These are phyloP conservation scores for Glomeris maerens DNA, from an alignment of 1,140 invertebrate genomes.

Conservation along the genomic window DNA sequence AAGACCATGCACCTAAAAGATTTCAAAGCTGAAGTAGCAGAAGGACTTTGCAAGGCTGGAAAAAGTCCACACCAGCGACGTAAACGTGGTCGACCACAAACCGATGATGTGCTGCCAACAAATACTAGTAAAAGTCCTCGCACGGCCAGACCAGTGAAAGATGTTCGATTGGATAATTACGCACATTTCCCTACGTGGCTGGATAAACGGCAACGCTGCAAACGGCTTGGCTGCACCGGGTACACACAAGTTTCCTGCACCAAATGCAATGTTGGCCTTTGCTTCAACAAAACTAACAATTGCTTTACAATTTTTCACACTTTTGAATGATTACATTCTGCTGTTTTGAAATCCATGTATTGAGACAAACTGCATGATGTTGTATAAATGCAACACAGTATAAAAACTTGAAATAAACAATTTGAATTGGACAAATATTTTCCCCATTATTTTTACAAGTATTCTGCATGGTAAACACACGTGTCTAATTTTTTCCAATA, in stretches of 20 bases:
- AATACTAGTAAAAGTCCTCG: not conserved
- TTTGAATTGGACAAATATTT: not conserved
- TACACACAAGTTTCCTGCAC: not conserved
- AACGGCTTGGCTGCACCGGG: not conserved
- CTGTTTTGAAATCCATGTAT: not conserved
- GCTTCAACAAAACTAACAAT: conserved; percentile 7
- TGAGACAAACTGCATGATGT: conserved; percentile 4
- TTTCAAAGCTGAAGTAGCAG: conserved; percentile 4
- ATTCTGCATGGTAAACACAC: not conserved
- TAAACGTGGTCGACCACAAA: conserved; percentile 3
- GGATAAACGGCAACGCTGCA: conserved; percentile 4
- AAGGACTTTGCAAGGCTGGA: not conserved
- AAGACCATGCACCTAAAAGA: not conserved
- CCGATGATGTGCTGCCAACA: not conserved
- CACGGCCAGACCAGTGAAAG: not conserved
- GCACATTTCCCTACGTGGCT: not conserved
- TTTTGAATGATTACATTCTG: not conserved
- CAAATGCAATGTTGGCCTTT: conserved; percentile 6
- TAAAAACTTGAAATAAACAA: not conserved
- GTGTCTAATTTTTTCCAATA: not conserved
- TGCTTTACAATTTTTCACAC: conserved; percentile 3
- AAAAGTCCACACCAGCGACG: not conserved
- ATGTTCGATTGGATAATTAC: not conserved
- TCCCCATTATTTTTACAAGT: not conserved
- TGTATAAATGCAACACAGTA: not conserved